A percentile compares a stretch with the other conserved stretches of the same genome.
Conservation (phyloP, 92 coral and sea anemone genomes). For the Diadumene lineata region DNA sequence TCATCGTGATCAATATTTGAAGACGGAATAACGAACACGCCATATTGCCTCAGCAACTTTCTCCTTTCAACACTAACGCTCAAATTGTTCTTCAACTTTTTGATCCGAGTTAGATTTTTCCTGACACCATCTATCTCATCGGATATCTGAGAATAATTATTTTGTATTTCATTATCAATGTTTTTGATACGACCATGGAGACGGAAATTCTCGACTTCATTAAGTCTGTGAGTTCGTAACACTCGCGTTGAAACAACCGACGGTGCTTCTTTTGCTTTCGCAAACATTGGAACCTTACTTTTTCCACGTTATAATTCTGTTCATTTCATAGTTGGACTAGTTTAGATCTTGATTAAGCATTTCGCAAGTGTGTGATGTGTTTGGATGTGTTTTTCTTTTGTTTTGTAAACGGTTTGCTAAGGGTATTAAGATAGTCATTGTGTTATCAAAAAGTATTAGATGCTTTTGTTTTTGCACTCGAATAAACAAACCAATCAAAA, state of each 20-base stretch:
- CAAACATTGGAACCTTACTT: slow-evolving; percentile 44
- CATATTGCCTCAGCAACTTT: slow-evolving; percentile 65
- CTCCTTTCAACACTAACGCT: slow-evolving; percentile 77
- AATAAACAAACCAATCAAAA: slow-evolving; percentile 26
- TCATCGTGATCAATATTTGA: slow-evolving; percentile 29
- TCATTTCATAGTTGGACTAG: background rate
- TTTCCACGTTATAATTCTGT: background rate
- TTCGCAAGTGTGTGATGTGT: background rate
- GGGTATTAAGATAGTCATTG: background rate
- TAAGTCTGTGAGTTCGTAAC: slow-evolving; percentile 69
- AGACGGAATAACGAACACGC: slow-evolving; percentile 66
- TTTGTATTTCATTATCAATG: slow-evolving; percentile 66
- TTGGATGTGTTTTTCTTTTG: background rate
- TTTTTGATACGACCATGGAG: slow-evolving; percentile 66
- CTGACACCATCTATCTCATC: slow-evolving; percentile 85
- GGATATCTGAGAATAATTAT: slow-evolving; percentile 69
- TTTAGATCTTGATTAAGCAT: background rate
- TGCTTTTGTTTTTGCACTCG: slow-evolving; percentile 14
- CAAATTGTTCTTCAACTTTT: slow-evolving; percentile 56
- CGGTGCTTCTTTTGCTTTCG: slow-evolving; percentile 58
- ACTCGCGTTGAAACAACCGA: slow-evolving; percentile 77
- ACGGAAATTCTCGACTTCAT: slow-evolving; percentile 74
- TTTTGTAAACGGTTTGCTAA: background rate
- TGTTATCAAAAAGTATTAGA: background rate
- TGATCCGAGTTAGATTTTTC: slow-evolving; percentile 62